Evolutionary conservation across 2,797 vertebrate genomes (phyloP).

Genomic region (Malacoctenus gilli): DNA sequence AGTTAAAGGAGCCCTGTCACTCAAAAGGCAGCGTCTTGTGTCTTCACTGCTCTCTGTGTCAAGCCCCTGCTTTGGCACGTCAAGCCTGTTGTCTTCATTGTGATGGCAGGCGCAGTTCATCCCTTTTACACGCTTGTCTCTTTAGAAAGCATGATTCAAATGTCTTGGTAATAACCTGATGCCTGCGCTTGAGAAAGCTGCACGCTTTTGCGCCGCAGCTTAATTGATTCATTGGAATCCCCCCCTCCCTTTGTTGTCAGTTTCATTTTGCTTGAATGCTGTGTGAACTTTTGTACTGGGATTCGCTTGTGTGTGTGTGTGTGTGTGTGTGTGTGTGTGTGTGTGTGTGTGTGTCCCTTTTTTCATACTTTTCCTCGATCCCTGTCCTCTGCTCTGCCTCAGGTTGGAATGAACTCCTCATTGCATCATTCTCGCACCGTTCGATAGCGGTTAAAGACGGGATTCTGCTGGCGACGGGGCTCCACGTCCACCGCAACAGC

Average conservation of each 20-base stretch:
- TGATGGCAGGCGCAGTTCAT: conserved; percentile 74
- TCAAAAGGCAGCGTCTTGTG: conserved; percentile 57
- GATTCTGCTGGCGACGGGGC: conserved; percentile 93
- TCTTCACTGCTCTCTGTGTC: conserved; percentile 55
- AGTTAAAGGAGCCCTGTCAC: conserved; percentile 82
- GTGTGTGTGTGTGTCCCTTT: neutral
- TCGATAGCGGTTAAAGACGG: conserved; percentile 96
- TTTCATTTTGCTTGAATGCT: conserved; percentile 64
- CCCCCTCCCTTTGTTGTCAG: conserved; percentile 61
- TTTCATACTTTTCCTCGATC: conserved; percentile 27
- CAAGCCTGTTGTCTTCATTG: conserved; percentile 71
- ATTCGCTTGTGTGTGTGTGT: conserved; percentile 27
- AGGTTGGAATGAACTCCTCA: conserved; percentile 99
- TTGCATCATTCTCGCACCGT: conserved; percentile 97
- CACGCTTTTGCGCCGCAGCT: conserved; percentile 44
- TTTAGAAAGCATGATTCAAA: conserved; percentile 65
- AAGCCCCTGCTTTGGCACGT: conserved; percentile 66
- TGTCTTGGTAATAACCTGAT: conserved; percentile 68
- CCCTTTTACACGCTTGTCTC: conserved; percentile 78
- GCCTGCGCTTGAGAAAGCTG: conserved; percentile 58
- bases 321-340: neutral
- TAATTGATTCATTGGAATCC: conserved; percentile 73
- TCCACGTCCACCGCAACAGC: conserved; percentile 96
- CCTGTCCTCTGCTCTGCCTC: conserved; percentile 42
- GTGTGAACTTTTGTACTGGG: conserved; percentile 68